These are phyloP conservation scores for Neocloeon triangulifer DNA, from an alignment of 1,140 invertebrate genomes.

Conservation along the genomic window DNA sequence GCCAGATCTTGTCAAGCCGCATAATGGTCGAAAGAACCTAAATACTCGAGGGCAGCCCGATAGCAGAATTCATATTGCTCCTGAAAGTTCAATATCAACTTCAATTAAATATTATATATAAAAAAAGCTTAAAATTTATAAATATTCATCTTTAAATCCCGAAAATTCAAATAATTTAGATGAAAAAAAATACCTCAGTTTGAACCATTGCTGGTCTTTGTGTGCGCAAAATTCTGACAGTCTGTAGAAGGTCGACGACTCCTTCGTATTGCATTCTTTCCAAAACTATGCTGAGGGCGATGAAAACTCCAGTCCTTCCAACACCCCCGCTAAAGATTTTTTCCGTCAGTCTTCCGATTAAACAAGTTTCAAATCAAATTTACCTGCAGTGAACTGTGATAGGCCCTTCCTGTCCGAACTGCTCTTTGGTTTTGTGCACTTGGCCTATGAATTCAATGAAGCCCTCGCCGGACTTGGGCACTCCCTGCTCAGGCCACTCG, in stretches of 20 bases:
- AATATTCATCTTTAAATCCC: no score
- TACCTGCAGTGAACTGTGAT: conserved; percentile 97
- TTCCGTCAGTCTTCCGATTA: no score
- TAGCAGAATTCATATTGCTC: conserved; percentile 99
- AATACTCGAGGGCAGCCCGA: conserved; percentile 89
- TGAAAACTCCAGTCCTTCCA: conserved; percentile 94
- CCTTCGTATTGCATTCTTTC: conserved; percentile 98
- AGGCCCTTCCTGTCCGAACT: conserved; percentile 97
- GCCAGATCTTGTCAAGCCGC: conserved; percentile 37
- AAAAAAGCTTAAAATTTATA: no score
- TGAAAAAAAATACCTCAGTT: conserved; percentile 75
- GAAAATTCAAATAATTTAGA: no score
- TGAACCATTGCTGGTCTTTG: conserved; percentile 98
- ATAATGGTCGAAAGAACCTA: conserved; percentile 86
- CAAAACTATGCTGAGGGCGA: conserved; percentile 91
- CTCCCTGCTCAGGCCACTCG: conserved; percentile 96
- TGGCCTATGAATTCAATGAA: conserved; percentile 98
- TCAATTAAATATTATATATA: no score
- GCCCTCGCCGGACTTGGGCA: conserved; percentile 91
- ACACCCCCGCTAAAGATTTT: conserved; percentile 63
- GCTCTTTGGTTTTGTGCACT: conserved; percentile 98
- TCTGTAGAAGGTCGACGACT: conserved; percentile 97
- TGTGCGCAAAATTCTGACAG: conserved; percentile 88
- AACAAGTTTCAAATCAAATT: conserved; percentile 7
- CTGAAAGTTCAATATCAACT: no score